Evolutionary conservation across 2,113 vertebrate species (phyloP), one percentile per base, ranked within the genome.

Genomic region (Collichthys lucidus): DNA sequence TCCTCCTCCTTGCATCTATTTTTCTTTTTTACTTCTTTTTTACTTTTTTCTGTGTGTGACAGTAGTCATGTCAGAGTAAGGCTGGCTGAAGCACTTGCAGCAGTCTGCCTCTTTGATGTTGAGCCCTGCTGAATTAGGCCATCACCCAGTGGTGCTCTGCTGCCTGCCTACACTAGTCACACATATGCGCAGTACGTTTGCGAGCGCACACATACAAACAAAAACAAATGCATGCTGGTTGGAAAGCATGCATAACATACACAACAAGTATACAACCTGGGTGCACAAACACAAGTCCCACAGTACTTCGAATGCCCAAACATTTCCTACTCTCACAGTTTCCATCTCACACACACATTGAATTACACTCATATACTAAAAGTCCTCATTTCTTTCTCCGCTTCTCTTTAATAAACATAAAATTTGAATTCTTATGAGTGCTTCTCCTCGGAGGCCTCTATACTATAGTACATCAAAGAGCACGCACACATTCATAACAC

Each of bases 111-210:
- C 92, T 93, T 95, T 94, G 92, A 95, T 91, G 94, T 89, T 87
- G 83, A 91, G 93, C 91, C 84, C 88, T 76, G 85, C 92, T 90
- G 93, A 94, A 94, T 92, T 94, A 93, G 93, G 93, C 89, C 93
- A 92, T 92, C 87, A 86, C 92, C 87, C 93, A 92, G 90, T 69
- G 83, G 88, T 91, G 85, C 87, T 88, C 83, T 89, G 88, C 87
- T 86, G 79, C 74, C 86, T 88, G 66, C 76, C 53, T 82, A 74
- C 63, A 79, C 57, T 10, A 50, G 7, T 42, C 35, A 31, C 74
- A 76, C 74, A 69, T 69, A 84, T 46, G 79, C 65, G 77, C 69
- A 77, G 69, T 31, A 69, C 15, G 11, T 24, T 66, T 50, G 56
- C 56, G 20, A 74, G 35, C 49, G 19, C 67, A 75, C 57, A 74